Conservation (phyloP, 2,113 vertebrate genomes). For the Semicossyphus pulcher region DNA sequence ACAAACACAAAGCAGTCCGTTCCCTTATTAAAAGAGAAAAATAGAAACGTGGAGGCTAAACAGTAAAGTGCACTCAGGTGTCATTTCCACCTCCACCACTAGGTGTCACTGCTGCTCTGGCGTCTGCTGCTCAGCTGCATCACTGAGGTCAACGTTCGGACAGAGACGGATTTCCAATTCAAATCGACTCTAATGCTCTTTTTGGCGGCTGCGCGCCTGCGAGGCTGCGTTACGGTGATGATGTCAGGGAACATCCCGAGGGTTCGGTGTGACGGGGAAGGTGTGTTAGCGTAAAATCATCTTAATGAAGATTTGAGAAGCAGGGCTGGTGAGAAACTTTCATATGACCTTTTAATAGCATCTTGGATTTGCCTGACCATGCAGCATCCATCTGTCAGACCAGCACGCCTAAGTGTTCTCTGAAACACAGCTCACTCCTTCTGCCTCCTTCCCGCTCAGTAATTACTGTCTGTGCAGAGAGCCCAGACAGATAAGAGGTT, state of each 20-base stretch:
- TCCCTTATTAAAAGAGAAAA: not conserved
- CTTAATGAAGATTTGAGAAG: not conserved
- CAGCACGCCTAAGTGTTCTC: no score
- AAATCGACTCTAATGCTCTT: constrained; percentile 7
- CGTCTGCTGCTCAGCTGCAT: not conserved
- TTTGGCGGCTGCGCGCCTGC: not conserved
- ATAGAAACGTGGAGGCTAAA: not conserved
- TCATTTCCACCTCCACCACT: constrained; percentile 35
- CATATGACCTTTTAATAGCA: no score
- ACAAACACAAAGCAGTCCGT: no score
- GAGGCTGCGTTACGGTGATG: not conserved
- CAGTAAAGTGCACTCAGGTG: fast-evolving
- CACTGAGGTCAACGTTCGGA: constrained; percentile 15
- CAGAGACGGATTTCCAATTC: constrained; percentile 21
- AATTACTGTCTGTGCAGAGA: constrained; percentile 12
- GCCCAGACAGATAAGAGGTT: constrained; percentile 50
- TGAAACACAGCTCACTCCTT: not conserved
- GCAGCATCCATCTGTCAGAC: no score
- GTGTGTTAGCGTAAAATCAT: constrained; percentile 42
- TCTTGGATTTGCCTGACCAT: no score
- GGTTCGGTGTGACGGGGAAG: not conserved
- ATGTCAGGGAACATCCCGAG: not conserved
- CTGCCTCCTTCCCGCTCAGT: not conserved
- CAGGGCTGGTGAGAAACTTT: not conserved
- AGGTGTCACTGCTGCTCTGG: constrained; percentile 7